A percentile compares a stretch with the other conserved stretches of the same genome.
Conservation (phyloP, 1,140 invertebrate genomes). For the Penaeus japonicus region DNA sequence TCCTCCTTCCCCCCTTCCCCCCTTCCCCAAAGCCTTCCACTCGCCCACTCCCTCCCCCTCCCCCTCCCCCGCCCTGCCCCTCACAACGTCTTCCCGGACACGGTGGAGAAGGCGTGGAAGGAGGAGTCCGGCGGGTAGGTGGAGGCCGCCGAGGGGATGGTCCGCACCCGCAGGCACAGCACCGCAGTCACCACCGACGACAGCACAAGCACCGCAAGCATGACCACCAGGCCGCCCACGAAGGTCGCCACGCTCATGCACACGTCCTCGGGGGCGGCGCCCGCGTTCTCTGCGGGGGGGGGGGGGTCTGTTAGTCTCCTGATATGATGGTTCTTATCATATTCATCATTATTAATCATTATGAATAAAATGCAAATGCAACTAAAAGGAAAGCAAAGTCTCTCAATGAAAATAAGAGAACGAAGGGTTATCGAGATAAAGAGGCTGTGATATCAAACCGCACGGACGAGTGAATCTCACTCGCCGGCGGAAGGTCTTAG, state of each 20-base stretch:
- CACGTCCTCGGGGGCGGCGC: constrained; percentile 61
- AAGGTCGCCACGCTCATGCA: constrained; percentile 66
- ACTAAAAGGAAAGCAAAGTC: no score
- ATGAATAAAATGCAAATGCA: no score
- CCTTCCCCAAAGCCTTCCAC: background rate
- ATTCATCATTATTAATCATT: no score
- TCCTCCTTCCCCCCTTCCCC: background rate
- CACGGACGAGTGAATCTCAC: no score
- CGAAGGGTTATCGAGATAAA: no score
- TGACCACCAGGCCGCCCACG: constrained; percentile 62
- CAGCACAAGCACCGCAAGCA: constrained; percentile 64
- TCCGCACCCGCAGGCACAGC: constrained; percentile 60
- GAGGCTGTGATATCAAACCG: no score
- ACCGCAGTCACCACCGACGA: constrained; percentile 64
- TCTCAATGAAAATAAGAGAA: no score
- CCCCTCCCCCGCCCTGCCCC: background rate
- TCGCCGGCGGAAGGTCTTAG: no score
- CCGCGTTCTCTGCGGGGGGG: background rate
- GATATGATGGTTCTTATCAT: no score
- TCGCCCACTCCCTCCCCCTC: background rate
- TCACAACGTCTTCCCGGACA: constrained; percentile 49
- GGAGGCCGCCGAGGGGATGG: constrained; percentile 53
- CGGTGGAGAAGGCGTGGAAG: constrained; percentile 58
- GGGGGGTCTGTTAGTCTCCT: no score
- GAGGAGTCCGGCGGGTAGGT: constrained; percentile 58